Evolutionary conservation across 2,797 vertebrate species (phyloP).

Genomic region (Anisognathus igniventris): DNA sequence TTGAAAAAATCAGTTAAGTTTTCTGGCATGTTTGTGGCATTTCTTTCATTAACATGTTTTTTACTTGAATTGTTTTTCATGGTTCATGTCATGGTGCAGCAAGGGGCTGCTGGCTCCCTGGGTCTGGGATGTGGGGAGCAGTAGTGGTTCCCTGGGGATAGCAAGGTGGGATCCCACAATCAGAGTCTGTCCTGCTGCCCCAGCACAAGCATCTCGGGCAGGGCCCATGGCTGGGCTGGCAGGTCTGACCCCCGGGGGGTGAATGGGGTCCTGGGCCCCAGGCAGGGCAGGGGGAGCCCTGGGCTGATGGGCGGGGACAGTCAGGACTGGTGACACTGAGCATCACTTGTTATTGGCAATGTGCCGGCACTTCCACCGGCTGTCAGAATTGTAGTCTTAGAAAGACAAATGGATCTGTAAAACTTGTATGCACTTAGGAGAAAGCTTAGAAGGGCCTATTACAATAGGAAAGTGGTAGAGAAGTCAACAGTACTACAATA

Average conservation of each 20-base stretch:
- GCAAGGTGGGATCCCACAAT: neutral
- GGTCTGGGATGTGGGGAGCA: neutral
- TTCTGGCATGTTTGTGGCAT: neutral
- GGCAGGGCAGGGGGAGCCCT: neutral
- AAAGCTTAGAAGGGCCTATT: neutral
- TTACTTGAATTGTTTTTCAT: neutral
- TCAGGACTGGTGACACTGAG: neutral
- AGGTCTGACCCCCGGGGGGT: accelerated
- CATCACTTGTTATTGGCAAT: neutral
- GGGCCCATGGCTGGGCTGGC: accelerated
- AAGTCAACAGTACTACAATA: neutral
- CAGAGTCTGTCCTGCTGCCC: accelerated
- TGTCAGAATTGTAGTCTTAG: neutral
- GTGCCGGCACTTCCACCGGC: neutral
- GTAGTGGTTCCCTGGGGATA: neutral
- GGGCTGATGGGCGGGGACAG: neutral
- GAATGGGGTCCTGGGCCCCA: neutral
- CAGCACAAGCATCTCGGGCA: accelerated
- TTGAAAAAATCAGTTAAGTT: neutral
- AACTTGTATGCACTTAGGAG: neutral
- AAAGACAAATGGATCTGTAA: neutral
- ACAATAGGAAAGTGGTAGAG: neutral
- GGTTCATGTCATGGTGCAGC: accelerated
- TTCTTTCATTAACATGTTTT: neutral
- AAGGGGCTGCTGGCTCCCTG: neutral